Percentiles rank a stretch among this genome's conserved stretches.
These are phyloP conservation scores for Anoplophora glabripennis DNA, from an alignment of 1,140 invertebrate species.

Conservation along the genomic window DNA sequence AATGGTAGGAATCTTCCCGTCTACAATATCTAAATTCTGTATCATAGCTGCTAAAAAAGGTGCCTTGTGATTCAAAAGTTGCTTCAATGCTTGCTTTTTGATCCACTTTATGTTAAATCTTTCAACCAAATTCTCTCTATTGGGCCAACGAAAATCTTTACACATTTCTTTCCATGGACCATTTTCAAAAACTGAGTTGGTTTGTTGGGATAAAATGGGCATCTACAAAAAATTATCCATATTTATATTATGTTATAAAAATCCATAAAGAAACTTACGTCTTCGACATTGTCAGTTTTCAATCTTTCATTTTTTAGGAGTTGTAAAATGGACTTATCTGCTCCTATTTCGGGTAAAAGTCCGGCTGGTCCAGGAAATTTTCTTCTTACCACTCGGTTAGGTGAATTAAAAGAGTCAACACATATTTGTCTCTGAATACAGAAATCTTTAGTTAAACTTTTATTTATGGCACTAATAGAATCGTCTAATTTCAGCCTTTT, in stretches of 20 bases:
- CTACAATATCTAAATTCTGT: conserved; percentile 20
- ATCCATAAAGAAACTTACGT: not conserved
- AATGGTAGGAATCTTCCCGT: conserved; percentile 23
- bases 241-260: not conserved
- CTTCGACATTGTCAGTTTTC: not conserved
- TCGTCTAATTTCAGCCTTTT: too few relatives aligned
- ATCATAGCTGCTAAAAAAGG: conserved; percentile 31
- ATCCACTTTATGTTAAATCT: conserved; percentile 37
- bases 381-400: conserved; percentile 16
- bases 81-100: conserved; percentile 18
- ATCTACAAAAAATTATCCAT: conserved; percentile 4
- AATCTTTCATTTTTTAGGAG: not conserved
- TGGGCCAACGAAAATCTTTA: conserved; percentile 15
- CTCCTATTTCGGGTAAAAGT: conserved; percentile 16
- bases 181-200: conserved; percentile 13
- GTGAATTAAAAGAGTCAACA: not conserved
- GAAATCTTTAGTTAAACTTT: too few relatives aligned
- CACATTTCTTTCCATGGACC: conserved; percentile 26
- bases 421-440: too few relatives aligned
- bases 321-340: not conserved
- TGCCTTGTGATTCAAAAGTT: conserved; percentile 23
- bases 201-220: conserved; percentile 20
- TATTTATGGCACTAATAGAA: too few relatives aligned
- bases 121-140: conserved; percentile 17
- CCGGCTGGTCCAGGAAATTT: conserved; percentile 33